phyloP scores from a whole-genome alignment of 1,140 invertebrate genomes.

The Drosophila azteca region DNA sequence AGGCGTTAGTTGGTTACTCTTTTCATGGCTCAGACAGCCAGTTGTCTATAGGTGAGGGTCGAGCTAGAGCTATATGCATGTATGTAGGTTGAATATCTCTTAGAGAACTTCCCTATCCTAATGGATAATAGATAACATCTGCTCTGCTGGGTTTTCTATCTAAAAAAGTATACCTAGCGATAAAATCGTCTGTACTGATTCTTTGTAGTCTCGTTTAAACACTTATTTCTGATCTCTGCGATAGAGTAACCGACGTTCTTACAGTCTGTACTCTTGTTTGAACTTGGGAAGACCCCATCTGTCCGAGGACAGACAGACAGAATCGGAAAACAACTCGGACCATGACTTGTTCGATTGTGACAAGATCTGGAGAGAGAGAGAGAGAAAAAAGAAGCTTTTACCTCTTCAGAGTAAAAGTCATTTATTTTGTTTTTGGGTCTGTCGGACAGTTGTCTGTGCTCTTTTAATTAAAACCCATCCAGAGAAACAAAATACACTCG shows the following conservation, averaged over 20 bases:
- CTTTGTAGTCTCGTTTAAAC: no score
- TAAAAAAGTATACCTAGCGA: no score
- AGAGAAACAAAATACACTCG: constrained; percentile 41
- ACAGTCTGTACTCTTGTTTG: neutral
- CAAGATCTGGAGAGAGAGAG: constrained; percentile 4
- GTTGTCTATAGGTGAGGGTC: no score
- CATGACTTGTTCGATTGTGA: constrained; percentile 67
- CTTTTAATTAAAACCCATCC: constrained; percentile 76
- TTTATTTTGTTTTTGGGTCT: constrained; percentile 74
- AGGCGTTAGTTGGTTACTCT: constrained; percentile 5
- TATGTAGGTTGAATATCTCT: no score
- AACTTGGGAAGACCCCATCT: neutral
- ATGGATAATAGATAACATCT: no score
- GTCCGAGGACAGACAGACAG: constrained; percentile 1
- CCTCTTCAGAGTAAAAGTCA: constrained; percentile 65
- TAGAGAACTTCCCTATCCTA: no score
- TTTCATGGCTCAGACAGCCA: no score
- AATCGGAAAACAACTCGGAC: constrained; percentile 24
- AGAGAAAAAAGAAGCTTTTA: constrained; percentile 49
- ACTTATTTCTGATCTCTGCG: no score
- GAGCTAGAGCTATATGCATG: no score
- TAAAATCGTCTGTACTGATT: no score
- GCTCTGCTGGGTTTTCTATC: no score
- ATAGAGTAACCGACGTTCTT: no score
- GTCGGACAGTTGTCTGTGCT: constrained; percentile 51